phyloP scores from a whole-genome alignment of 2,797 vertebrate species.

The Betta splendens region DNA sequence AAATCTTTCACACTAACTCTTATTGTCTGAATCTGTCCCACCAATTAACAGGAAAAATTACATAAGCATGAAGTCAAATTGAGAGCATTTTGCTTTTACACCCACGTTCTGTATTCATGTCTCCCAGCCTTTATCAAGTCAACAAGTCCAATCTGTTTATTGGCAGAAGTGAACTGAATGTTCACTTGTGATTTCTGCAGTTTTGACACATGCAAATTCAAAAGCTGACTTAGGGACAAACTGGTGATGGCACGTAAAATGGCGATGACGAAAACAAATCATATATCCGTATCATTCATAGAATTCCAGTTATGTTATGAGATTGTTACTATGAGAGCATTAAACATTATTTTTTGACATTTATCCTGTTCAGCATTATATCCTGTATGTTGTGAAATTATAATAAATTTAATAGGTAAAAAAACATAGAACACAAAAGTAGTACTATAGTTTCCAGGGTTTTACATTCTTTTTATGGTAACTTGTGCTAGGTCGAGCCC shows the following conservation, averaged over 20 bases:
- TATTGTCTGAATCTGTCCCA: neutral
- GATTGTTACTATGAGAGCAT: neutral
- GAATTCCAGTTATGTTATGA: neutral
- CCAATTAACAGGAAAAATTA: neutral
- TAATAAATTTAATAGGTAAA: too few species aligned
- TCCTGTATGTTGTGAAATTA: too few species aligned
- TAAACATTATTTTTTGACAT: neutral
- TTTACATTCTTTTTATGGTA: too few species aligned
- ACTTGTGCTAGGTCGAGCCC: too few species aligned
- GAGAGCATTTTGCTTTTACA: neutral
- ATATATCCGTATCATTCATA: neutral
- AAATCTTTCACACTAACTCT: neutral
- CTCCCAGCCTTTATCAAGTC: neutral
- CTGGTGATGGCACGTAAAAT: slow-evolving; percentile 23
- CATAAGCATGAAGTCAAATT: neutral
- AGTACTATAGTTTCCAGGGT: too few species aligned
- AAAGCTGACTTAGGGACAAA: slow-evolving; percentile 4
- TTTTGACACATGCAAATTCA: slow-evolving; percentile 36
- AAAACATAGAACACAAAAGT: too few species aligned
- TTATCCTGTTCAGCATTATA: neutral
- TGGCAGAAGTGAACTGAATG: slow-evolving; percentile 12
- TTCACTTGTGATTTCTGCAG: slow-evolving; percentile 9
- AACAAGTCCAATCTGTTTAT: neutral
- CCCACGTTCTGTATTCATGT: neutral
- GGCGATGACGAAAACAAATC: slow-evolving; percentile 6